Conservation (phyloP, 2,113 vertebrate genomes). For the Peromyscus polionotus region DNA sequence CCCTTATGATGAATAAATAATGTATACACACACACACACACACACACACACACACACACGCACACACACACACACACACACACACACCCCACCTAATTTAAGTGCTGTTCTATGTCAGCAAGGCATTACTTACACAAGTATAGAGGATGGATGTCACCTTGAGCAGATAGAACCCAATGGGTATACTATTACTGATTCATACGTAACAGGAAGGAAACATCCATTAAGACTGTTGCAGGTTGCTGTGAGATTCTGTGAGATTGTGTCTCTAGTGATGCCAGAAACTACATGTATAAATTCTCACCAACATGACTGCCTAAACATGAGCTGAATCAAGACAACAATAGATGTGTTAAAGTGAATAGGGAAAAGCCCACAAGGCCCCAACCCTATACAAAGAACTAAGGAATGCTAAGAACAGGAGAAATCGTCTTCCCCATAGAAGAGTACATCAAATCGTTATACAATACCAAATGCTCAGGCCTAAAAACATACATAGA, state of each 20-base stretch:
- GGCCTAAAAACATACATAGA: not conserved
- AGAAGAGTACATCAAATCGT: not conserved
- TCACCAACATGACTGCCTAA: not conserved
- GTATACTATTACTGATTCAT: not conserved
- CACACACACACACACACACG: not conserved
- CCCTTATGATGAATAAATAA: not conserved
- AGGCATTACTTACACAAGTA: not conserved
- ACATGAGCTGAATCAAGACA: not conserved
- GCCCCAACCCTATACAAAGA: not conserved
- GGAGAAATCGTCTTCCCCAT: not conserved
- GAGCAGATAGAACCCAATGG: not conserved
- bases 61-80: not conserved
- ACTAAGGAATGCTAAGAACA: not conserved
- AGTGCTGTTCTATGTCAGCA: not conserved
- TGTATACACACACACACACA: not conserved
- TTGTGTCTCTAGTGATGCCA: not conserved
- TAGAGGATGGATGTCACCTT: not conserved
- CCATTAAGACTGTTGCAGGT: not conserved
- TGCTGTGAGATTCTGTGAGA: not conserved
- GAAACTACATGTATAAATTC: not conserved
- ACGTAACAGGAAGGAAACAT: not conserved
- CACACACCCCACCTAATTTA: not conserved
- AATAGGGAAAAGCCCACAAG: not conserved
- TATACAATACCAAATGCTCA: not conserved
- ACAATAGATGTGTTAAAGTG: not conserved